Base-by-base conservation (phyloP, 2,797 vertebrate genomes). In the Tauraco hartlaubi region DNA sequence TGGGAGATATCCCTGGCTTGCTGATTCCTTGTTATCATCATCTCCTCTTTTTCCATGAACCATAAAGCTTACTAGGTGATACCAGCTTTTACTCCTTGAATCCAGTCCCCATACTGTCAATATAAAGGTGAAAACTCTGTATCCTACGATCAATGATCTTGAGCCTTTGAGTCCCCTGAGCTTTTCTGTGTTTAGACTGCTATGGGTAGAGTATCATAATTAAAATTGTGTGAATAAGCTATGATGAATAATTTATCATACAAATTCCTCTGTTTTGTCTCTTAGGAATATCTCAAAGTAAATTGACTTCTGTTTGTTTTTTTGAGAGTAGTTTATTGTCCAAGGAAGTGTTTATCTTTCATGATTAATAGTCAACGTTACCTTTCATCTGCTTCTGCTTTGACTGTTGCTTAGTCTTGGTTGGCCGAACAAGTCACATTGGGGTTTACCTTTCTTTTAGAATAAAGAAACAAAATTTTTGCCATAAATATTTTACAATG, bases 161-260 rank as follows among this genome's bases (percentile, higher is more conserved):
- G 25, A 73, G 41, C 22, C 71, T 61, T 71, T 55, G 29, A 87
- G 41, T 72, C 44, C 17, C 44, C 21, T 28, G 52, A 89, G 86
- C 20, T 94, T 43, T 71, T 67, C 54, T 72, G 9, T 48, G 41
- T 63, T 88, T 77, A 63, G 56, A 71, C 28, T 67, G 46, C 46
- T 87, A 77, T 10, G 35, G 48, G 71, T 91, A 95, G 41, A 80
- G 41, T 80, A 85, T 52, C 4, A n/a, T 87, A 93, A 91, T 91
- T 93, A 92, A 95, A 92, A 89, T 56, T 61, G 37, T 72, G 85
- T 77, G 81, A 87, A 85, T 89, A 88, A 88, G 31, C 44, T 82
- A 28, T 79, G 62, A 91, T 95, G 90, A 96, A 96, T 92, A 91
- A 95, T 91, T 95, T 90, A 90, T 87, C 26, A 52, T 31, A 88